These are phyloP conservation scores for Platypus cylindrus DNA, from an alignment of 2,888 invertebrate genomes.

Conservation along the genomic window DNA sequence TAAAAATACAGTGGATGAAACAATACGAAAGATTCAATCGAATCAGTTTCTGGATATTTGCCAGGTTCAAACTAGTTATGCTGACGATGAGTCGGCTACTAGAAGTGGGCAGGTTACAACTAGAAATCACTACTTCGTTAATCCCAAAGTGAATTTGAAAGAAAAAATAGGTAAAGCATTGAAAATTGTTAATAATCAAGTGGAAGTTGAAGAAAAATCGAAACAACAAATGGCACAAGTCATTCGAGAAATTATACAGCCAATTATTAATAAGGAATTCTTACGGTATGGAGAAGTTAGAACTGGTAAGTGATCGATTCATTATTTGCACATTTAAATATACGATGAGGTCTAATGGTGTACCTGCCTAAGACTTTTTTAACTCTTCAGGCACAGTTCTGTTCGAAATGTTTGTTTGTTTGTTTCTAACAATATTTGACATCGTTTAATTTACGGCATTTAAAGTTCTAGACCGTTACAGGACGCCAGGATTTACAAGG, in stretches of 20 bases:
- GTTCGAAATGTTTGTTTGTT: too few relatives aligned
- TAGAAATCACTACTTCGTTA: conserved; percentile 8
- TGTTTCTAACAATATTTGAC: too few relatives aligned
- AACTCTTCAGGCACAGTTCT: too few relatives aligned
- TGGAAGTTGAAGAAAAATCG: conserved; percentile 14
- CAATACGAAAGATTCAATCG: too few relatives aligned
- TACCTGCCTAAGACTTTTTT: too few relatives aligned
- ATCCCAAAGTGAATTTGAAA: conserved; percentile 9
- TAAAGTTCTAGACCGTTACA: too few relatives aligned
- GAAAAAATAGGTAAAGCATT: conserved; percentile 8
- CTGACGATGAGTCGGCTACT: neutral
- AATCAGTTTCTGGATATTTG: conserved; percentile 5
- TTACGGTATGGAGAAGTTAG: conserved; percentile 18
- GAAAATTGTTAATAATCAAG: conserved; percentile 4
- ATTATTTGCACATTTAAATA: too few relatives aligned
- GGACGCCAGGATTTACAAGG: too few relatives aligned
- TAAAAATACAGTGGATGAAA: too few relatives aligned
- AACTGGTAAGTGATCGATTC: conserved; percentile 14
- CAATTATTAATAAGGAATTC: conserved; percentile 18
- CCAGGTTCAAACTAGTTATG: neutral
- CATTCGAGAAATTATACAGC: conserved; percentile 16
- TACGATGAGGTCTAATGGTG: too few relatives aligned
- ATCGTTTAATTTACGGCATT: too few relatives aligned
- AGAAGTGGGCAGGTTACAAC: neutral
- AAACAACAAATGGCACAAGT: conserved; percentile 12